Base-by-base conservation (phyloP, 2,113 vertebrate genomes). In the Aramus guarauna region DNA sequence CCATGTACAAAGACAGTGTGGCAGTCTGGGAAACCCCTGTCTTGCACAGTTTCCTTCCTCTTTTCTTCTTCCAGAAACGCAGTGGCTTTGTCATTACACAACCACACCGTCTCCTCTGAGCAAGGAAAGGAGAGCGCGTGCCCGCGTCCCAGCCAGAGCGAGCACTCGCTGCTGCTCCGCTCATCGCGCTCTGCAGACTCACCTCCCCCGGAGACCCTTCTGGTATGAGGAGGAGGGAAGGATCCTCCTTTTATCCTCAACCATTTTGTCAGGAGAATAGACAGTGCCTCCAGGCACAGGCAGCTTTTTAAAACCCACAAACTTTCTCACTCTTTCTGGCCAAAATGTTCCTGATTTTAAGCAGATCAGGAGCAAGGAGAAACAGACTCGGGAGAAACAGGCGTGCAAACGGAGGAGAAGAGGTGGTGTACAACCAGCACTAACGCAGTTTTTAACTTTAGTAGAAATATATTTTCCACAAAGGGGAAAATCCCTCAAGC, bases 31-130 rank as follows among this genome's bases (percentile, higher is more conserved):
- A 95, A 97, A 83, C 76, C 93, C 95, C 96, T 55, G 66, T 30
- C 84, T 96, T 97, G 95, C 94, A 96, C 29, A 20, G 89, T 79
- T 97, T 97, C 96, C 96, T 97, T 97, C 96, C 12, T 63, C 81
- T 92, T 95, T 92, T 95, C 93, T 93, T 45, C 96, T 97, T 96
- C 92, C 97, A 92, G 88, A 95, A 96, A 95, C 0, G 3, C 67
- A 19, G 63, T 9, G 63, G 50, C 73, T 88, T 77, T 91, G 89
- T 92, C 89, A 80, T 83, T 77, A 58, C 84, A 47, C 87, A 85
- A 67, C 29, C 53, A 11, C 60, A 18, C 13, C 26, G 29, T 37
- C 56, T 58, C 53, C 73, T 62, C 64, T 41, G 41, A 85, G 62
- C 53, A 52, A 17, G 26, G 39, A 20, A 32, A 58, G 32, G 59